Percentiles rank a stretch among this genome's conserved stretches.
Evolutionary conservation across 2,113 vertebrate genomes (phyloP).

Genomic region (Thamnaconus septentrionalis): DNA sequence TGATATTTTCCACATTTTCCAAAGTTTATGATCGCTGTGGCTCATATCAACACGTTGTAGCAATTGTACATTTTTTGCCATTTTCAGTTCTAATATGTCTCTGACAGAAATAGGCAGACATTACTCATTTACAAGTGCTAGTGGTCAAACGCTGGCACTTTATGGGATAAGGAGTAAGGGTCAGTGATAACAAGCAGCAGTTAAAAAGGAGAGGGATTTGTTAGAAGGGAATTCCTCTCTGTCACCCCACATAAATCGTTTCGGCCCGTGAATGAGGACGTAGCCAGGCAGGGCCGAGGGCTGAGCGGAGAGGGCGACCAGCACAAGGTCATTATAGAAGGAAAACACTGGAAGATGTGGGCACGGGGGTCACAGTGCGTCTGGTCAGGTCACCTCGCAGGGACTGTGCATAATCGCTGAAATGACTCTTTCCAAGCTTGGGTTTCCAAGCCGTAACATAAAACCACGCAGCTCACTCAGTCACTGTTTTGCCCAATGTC

Average conservation of each 20-base stretch:
- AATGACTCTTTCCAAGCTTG: constrained; percentile 47
- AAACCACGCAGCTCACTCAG: constrained; percentile 19
- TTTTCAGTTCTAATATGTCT: constrained; percentile 37
- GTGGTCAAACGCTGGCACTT: constrained; percentile 56
- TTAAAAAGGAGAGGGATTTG: constrained; percentile 65
- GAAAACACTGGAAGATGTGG: constrained; percentile 32
- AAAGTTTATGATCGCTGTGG: neutral
- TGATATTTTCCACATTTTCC: no score
- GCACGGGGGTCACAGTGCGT: constrained; percentile 56
- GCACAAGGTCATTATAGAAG: constrained; percentile 35
- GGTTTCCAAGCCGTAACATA: constrained; percentile 57
- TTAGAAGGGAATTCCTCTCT: constrained; percentile 75
- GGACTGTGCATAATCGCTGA: constrained; percentile 40
- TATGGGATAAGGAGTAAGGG: constrained; percentile 58
- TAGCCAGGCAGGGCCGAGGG: constrained; percentile 45
- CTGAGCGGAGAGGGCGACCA: constrained; percentile 26
- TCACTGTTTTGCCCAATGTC: constrained; percentile 51
- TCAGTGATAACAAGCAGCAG: constrained; percentile 72
- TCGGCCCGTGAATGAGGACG: constrained; percentile 59
- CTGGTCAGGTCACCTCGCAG: constrained; percentile 54
- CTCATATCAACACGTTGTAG: neutral
- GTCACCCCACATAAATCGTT: constrained; percentile 74
- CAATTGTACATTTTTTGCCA: constrained; percentile 18
- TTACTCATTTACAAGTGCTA: constrained; percentile 59
- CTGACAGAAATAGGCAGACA: constrained; percentile 41